These are phyloP conservation scores for Euschistus heros DNA, from an alignment of 1,140 invertebrate genomes.

Conservation along the genomic window DNA sequence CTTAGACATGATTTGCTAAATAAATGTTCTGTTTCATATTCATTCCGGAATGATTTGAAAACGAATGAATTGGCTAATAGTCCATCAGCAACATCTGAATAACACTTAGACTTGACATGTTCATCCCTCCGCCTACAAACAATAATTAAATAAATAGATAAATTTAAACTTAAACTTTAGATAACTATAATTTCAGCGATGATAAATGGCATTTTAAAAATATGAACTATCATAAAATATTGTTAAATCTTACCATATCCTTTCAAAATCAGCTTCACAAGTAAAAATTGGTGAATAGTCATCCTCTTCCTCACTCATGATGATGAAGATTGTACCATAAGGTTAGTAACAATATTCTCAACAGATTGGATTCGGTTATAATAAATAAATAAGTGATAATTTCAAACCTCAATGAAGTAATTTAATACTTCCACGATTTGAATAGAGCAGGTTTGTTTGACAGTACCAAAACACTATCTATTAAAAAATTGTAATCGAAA, in stretches of 20 bases:
- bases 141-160: not conserved
- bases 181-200: not conserved
- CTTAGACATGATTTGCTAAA: not conserved
- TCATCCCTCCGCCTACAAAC: not conserved
- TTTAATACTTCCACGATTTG: too few species aligned
- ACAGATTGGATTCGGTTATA: too few species aligned
- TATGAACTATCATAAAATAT: not conserved
- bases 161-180: not conserved
- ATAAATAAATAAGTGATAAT: too few species aligned
- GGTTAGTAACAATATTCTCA: too few species aligned
- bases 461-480: too few species aligned
- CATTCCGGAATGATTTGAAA: conserved; percentile 5
- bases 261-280: not conserved
- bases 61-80: not conserved
- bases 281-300: conserved; percentile 1
- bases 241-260: not conserved
- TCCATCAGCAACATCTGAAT: not conserved
- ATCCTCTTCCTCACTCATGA: not conserved
- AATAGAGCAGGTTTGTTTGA: too few species aligned
- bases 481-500: too few species aligned
- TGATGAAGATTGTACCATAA: not conserved
- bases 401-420: too few species aligned
- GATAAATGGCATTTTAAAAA: not conserved
- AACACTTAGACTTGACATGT: not conserved
- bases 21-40: conserved; percentile 8